These are phyloP conservation scores for Helicoverpa assulta DNA, from an alignment of 2,888 invertebrate genomes.

Conservation along the genomic window DNA sequence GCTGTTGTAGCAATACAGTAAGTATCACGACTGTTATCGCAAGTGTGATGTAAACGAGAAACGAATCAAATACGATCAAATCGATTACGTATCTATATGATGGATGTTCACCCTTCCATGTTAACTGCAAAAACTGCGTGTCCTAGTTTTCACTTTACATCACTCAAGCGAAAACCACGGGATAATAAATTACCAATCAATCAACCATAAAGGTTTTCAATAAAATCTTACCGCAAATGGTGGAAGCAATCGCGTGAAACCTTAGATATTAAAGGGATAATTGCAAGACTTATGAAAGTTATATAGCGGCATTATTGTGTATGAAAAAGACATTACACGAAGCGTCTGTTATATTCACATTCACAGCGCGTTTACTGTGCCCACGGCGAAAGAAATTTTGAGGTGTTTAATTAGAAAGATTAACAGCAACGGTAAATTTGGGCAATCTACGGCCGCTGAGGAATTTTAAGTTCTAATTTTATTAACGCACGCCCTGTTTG, in stretches of 20 bases:
- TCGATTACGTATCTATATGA: slow-evolving; percentile 30
- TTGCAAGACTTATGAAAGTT: slow-evolving; percentile 31
- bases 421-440: slow-evolving; percentile 63
- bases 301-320: slow-evolving; percentile 55
- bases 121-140: slow-evolving; percentile 11
- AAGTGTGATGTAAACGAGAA: slow-evolving; percentile 25
- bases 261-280: slow-evolving; percentile 41
- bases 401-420: slow-evolving; percentile 69
- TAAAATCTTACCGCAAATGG: slow-evolving; percentile 24
- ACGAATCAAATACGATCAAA: slow-evolving; percentile 34
- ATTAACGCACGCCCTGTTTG: slow-evolving; percentile 51
- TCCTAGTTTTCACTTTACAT: slow-evolving; percentile 27
- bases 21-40: slow-evolving; percentile 19
- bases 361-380: slow-evolving; percentile 57
- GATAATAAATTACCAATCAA: slow-evolving; percentile 33
- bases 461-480: slow-evolving; percentile 61
- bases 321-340: slow-evolving; percentile 65
- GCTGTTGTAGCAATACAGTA: slow-evolving; percentile 17
- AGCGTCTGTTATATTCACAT: slow-evolving; percentile 50
- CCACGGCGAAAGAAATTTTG: slow-evolving; percentile 58
- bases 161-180: slow-evolving; percentile 25
- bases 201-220: slow-evolving; percentile 35
- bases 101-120: slow-evolving; percentile 26
- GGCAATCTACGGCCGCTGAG: slow-evolving; percentile 48
- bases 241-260: slow-evolving; percentile 62